Conservation (phyloP, 2,888 invertebrate genomes). For the Nomada fucata region DNA sequence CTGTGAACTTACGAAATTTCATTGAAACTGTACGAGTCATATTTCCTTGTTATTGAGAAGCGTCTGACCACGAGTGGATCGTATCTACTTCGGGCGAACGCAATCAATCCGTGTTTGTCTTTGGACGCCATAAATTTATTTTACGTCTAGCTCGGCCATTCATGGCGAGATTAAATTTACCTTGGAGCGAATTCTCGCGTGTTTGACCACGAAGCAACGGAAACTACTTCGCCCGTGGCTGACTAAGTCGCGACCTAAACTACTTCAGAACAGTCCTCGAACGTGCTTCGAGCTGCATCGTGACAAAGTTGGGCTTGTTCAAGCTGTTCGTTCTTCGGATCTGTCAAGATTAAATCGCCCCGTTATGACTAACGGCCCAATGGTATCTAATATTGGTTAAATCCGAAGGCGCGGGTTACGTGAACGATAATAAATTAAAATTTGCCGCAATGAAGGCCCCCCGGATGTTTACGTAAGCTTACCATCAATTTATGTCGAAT, state of each 20-base stretch:
- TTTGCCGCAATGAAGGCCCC: slow-evolving; percentile 15
- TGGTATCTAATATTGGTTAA: slow-evolving; percentile 1
- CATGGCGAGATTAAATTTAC: slow-evolving; percentile 7
- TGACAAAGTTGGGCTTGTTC: not conserved
- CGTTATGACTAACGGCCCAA: not conserved
- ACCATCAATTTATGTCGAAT: slow-evolving; percentile 28
- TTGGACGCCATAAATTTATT: not conserved
- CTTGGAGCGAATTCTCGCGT: slow-evolving; percentile 8
- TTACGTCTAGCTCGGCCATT: not conserved
- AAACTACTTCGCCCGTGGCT: not conserved
- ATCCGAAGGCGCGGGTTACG: slow-evolving; percentile 1
- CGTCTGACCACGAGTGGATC: not conserved
- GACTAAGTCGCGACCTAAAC: not conserved
- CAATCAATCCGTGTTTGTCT: not conserved
- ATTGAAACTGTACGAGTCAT: not conserved
- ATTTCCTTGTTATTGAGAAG: not conserved
- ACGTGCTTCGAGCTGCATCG: not conserved
- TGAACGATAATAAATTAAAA: slow-evolving; percentile 15
- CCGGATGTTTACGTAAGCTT: not conserved
- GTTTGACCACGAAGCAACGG: not conserved
- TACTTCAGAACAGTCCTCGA: not conserved
- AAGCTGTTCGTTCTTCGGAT: not conserved
- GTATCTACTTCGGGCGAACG: slow-evolving; percentile 1
- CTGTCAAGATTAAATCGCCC: not conserved
- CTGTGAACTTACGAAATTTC: not conserved